A percentile compares a stretch with the other conserved stretches of the same genome.
Conservation (phyloP, 1,140 invertebrate species). For the Hylaeus anthracinus region DNA sequence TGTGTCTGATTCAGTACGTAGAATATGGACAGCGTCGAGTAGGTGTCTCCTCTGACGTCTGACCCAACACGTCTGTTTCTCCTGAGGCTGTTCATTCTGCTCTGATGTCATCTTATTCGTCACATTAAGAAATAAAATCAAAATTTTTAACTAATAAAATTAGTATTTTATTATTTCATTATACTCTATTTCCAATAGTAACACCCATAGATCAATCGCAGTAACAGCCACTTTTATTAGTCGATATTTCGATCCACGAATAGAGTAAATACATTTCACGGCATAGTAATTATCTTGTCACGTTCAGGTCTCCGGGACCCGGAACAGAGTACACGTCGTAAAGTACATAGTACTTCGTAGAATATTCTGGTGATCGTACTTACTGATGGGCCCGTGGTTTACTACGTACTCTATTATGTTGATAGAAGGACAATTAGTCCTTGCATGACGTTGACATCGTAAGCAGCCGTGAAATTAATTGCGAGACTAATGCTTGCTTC, state of each 20-base stretch:
- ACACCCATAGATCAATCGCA: neutral
- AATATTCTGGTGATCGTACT: slow-evolving; percentile 47
- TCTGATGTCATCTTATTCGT: no score
- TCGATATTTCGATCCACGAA: slow-evolving; percentile 18
- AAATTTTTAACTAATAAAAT: no score
- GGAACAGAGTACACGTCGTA: slow-evolving; percentile 32
- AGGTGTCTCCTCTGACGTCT: no score
- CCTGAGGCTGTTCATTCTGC: no score
- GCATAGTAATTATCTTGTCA: slow-evolving; percentile 43
- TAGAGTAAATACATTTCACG: slow-evolving; percentile 34
- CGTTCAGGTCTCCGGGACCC: slow-evolving; percentile 6
- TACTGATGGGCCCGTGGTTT: slow-evolving; percentile 39
- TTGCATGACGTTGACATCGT: slow-evolving; percentile 39
- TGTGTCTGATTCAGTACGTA: no score
- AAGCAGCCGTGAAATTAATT: slow-evolving; percentile 42
- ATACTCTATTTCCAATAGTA: no score
- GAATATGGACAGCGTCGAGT: no score
- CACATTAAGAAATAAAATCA: no score
- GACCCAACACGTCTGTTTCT: no score
- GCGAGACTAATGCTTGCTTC: slow-evolving; percentile 2
- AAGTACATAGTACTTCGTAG: slow-evolving; percentile 39
- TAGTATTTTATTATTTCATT: neutral
- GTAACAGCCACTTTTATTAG: no score
- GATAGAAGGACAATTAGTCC: slow-evolving; percentile 46
- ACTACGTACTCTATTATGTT: slow-evolving; percentile 49